Evolutionary conservation across 2,888 invertebrate genomes (phyloP).

Genomic region (Cryptus armator): DNA sequence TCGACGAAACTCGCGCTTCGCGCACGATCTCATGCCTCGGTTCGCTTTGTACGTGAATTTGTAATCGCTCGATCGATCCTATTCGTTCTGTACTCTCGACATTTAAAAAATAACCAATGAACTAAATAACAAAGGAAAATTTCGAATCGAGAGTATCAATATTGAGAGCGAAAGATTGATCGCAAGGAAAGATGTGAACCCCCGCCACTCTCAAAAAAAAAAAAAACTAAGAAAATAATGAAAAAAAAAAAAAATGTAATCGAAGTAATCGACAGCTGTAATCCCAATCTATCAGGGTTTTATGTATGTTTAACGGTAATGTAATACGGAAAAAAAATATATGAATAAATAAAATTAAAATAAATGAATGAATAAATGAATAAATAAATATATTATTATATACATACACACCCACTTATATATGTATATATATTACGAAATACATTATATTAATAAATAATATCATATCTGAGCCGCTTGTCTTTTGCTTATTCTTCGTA

Average conservation of each 20-base stretch:
- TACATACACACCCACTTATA: conserved; percentile 76
- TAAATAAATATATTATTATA: conserved; percentile 60
- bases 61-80: conserved; percentile 55
- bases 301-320: conserved; percentile 80
- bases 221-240: conserved; percentile 55
- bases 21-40: background rate
- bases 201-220: conserved; percentile 68
- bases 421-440: conserved; percentile 81
- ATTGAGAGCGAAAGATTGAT: conserved; percentile 54
- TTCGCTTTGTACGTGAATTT: conserved; percentile 21
- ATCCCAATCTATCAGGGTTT: conserved; percentile 84
- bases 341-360: conserved; percentile 73
- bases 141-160: conserved; percentile 3
- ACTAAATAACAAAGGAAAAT: conserved; percentile 13
- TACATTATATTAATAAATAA: conserved; percentile 83
- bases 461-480: conserved; percentile 76
- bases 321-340: conserved; percentile 72
- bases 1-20: background rate
- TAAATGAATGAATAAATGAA: conserved; percentile 71
- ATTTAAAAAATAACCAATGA: background rate
- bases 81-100: conserved; percentile 40
- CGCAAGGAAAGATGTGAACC: conserved; percentile 67
- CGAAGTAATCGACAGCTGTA: conserved; percentile 71
- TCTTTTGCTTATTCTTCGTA: conserved; percentile 36
- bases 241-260: conserved; percentile 65